These are phyloP conservation scores for Gonioctena quinquepunctata DNA, from an alignment of 1,140 invertebrate genomes.

Conservation along the genomic window DNA sequence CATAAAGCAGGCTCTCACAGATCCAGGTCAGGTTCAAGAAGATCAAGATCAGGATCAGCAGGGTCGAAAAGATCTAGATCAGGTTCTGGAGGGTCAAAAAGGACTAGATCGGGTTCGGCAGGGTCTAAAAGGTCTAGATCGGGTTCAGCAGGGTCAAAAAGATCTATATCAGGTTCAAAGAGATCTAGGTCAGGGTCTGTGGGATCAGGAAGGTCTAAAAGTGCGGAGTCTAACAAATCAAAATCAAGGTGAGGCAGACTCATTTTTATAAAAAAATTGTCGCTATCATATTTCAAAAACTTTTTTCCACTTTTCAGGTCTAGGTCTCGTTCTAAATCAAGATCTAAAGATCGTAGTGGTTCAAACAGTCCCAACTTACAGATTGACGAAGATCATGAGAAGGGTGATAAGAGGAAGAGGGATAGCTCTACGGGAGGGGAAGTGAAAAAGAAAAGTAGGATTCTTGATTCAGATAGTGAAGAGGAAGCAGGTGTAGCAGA, in stretches of 20 bases:
- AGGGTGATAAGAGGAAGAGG: conserved; percentile 51
- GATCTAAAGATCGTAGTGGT: conserved; percentile 55
- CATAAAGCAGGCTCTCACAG: conserved; percentile 11
- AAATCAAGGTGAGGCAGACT: conserved; percentile 36
- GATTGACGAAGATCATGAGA: conserved; percentile 56
- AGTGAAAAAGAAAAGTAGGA: conserved; percentile 51
- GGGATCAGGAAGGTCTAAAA: too few species aligned
- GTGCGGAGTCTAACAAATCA: conserved; percentile 43
- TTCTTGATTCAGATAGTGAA: conserved; percentile 63
- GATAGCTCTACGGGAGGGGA: conserved; percentile 47
- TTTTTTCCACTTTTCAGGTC: conserved; percentile 25
- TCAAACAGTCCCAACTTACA: conserved; percentile 63
- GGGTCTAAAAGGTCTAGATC: conserved; percentile 27
- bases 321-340: conserved; percentile 24
- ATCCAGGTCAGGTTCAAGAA: conserved; percentile 33
- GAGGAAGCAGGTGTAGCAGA: conserved; percentile 49
- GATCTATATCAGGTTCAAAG: conserved; percentile 26
- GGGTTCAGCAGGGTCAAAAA: conserved; percentile 23
- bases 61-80: conserved; percentile 27
- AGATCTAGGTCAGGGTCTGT: conserved; percentile 5
- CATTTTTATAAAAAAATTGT: not conserved
- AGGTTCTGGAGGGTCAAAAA: conserved; percentile 30
- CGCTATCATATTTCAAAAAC: too few species aligned
- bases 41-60: conserved; percentile 41
- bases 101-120: conserved; percentile 27